Evolutionary conservation across 2,797 vertebrate species (phyloP).

Genomic region (Notoglanidium macrostoma): DNA sequence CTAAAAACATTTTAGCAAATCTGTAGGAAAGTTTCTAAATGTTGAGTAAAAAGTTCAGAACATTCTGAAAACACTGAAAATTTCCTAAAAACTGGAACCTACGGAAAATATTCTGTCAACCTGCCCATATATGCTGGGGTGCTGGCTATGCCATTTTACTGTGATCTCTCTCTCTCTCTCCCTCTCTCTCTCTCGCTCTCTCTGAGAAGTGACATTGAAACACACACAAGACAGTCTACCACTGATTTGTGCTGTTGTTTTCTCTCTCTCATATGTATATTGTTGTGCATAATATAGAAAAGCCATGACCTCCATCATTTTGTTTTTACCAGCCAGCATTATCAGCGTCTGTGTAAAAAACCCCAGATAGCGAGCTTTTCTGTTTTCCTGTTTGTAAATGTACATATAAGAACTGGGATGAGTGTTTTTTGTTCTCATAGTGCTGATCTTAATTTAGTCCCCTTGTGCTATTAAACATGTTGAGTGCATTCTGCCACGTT

Average conservation of each 20-base stretch:
- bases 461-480: background rate
- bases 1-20: background rate
- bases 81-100: background rate
- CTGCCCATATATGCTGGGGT: background rate
- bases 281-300: slow-evolving; percentile 47
- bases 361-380: slow-evolving; percentile 33
- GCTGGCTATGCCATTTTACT: slow-evolving; percentile 18
- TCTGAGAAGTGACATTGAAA: slow-evolving; percentile 33
- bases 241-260: slow-evolving; percentile 26
- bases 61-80: background rate
- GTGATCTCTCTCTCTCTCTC: slow-evolving; percentile 14
- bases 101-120: background rate
- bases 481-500: slow-evolving; percentile 13
- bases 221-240: slow-evolving; percentile 29
- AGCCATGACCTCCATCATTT: slow-evolving; percentile 43
- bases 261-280: slow-evolving; percentile 31
- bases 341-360: background rate
- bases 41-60: background rate
- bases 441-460: slow-evolving; percentile 5
- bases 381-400: slow-evolving; percentile 13
- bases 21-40: background rate
- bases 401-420: slow-evolving; percentile 16
- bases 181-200: slow-evolving; percentile 1
- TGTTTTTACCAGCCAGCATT: slow-evolving; percentile 20
- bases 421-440: background rate